Conservation (phyloP, 1,140 invertebrate species). For the Apis florea region DNA sequence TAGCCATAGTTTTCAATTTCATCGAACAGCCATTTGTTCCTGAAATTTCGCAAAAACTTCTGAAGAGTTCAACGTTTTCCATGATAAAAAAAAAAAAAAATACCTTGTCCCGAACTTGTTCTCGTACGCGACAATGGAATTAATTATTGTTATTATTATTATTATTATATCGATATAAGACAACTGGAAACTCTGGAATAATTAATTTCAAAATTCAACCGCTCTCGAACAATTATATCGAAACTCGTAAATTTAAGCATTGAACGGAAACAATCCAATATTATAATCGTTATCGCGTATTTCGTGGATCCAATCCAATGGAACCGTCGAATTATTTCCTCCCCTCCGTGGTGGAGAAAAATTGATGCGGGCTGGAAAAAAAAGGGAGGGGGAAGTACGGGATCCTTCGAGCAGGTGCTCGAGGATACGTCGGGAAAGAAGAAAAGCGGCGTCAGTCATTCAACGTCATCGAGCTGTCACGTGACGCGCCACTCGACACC, state of each 20-base stretch:
- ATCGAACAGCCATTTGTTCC: not conserved
- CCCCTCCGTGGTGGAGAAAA: too few relatives aligned
- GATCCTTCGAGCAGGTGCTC: not conserved
- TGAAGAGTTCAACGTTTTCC: not conserved
- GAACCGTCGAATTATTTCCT: not conserved
- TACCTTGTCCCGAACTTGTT: not conserved
- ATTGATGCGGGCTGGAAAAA: too few relatives aligned
- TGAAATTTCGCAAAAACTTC: not conserved
- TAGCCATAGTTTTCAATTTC: constrained; percentile 4
- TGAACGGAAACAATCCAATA: not conserved
- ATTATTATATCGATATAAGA: not conserved
- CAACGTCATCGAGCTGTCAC: constrained; percentile 5
- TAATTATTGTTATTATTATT: not conserved
- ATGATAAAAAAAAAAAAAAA: too few relatives aligned
- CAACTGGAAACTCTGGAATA: not conserved
- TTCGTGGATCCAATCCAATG: too few relatives aligned
- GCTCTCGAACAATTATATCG: not conserved
- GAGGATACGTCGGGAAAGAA: not conserved
- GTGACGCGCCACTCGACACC: not conserved
- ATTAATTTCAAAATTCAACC: not conserved
- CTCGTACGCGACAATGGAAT: not conserved
- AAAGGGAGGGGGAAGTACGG: too few relatives aligned
- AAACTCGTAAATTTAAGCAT: not conserved
- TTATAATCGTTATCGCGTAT: not conserved
- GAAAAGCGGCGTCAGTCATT: constrained; percentile 36